Evolutionary conservation across 2,797 vertebrate genomes (phyloP), one percentile per base, ranked within the genome.

Genomic region (Bovichtus diacanthus): DNA sequence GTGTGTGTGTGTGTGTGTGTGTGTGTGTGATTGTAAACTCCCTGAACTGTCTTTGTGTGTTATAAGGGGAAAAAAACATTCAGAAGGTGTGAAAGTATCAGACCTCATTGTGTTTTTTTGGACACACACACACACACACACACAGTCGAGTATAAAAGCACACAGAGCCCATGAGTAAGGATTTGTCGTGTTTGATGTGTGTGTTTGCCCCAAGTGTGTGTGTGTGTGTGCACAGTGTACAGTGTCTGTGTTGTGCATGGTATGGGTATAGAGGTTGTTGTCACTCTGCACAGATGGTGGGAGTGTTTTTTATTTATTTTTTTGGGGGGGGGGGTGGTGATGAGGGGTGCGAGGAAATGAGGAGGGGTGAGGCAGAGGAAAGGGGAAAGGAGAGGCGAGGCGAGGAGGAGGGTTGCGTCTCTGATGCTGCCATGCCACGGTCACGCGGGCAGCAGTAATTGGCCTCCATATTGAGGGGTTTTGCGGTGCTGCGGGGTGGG

Each of bases 361-460:
- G 71, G 74, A 44, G 54, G 19, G 19, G 25, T 2, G 53, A 18
- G 43, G 25, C 18, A 64, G 74, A 74, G 68, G 72, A 60, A 55
- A 62, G 70, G 51, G 84, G 78, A 75, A 75, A 74, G 51, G 75
- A 74, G 58, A 58, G 76, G 70, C 51, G 76, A 70, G 76, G 71
- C 44, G 67, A 87, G 76, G 87, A 85, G 76, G 89, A 85, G 86
- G 84, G 77, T 46, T 87, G 81, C 64, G 43, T 82, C 88, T 92
- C 87, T 91, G 91, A 90, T 88, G 94, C 93, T 92, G 91, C 92
- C 93, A 90, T 92, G 91, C 92, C 89, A 92, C 92, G 93, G 93
- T 95, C 94, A 95, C 88, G 93, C 94, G 93, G 94, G 94, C 94
- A 94, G 93, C 93, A 94, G 92, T 95, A 95, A 95, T 96, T 95